phyloP scores from a whole-genome alignment of 2,113 vertebrate genomes.

The Eptesicus fuscus region DNA sequence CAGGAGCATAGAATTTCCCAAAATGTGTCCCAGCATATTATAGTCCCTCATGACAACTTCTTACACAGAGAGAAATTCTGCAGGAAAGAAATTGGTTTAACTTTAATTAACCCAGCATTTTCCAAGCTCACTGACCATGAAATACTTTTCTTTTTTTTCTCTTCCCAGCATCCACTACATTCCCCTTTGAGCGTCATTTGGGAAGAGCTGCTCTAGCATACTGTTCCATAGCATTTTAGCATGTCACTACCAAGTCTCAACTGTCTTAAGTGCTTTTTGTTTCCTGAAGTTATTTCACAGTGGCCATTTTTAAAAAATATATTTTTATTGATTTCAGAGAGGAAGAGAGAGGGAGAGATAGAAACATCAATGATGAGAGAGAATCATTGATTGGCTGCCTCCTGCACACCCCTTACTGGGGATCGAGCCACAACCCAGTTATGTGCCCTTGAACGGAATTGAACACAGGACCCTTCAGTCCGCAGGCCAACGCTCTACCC shows the following conservation, averaged over 20 bases:
- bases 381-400: too few species aligned
- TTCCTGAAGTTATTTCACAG: background rate
- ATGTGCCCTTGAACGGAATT: too few species aligned
- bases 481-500: too few species aligned
- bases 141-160: background rate
- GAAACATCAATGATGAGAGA: too few species aligned
- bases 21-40: background rate
- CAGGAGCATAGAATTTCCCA: background rate
- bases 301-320: too few species aligned
- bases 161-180: background rate
- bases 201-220: background rate
- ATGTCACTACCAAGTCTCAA: background rate
- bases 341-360: too few species aligned
- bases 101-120: constrained; percentile 34
- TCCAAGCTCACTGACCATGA: background rate
- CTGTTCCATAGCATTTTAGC: background rate
- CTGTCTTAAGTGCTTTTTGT: background rate
- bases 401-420: too few species aligned
- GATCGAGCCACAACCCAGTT: too few species aligned
- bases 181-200: background rate
- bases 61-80: background rate
- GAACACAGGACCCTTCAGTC: too few species aligned
- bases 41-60: background rate
- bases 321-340: background rate
- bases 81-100: background rate